phyloP scores from a whole-genome alignment of 1,140 invertebrate genomes.

The Chymomyza costata region DNA sequence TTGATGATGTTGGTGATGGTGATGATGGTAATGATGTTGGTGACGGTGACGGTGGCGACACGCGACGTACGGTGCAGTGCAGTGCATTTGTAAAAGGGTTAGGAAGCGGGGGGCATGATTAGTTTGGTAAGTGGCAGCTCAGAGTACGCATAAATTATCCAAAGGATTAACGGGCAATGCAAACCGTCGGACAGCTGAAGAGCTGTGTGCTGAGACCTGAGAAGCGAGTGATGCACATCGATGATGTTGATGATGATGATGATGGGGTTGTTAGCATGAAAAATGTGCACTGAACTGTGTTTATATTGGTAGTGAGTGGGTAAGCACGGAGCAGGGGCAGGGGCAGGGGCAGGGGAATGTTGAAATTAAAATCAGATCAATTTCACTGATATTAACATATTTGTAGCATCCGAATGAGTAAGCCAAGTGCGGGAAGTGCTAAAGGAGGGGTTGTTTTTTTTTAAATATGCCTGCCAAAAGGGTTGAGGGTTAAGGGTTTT shows the following conservation, averaged over 20 bases:
- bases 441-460: constrained; percentile 41
- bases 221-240: too few relatives aligned
- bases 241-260: constrained; percentile 30
- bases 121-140: constrained; percentile 67
- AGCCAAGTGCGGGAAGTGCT: constrained; percentile 42
- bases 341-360: constrained; percentile 27
- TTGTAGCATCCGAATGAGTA: too few relatives aligned
- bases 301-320: not conserved
- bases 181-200: constrained; percentile 37
- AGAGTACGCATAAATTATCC: constrained; percentile 62
- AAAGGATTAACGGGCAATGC: constrained; percentile 50
- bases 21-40: too few relatives aligned
- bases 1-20: constrained; percentile 36
- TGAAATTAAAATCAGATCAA: constrained; percentile 71
- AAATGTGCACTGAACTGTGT: constrained; percentile 53
- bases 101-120: constrained; percentile 43
- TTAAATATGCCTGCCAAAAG: too few relatives aligned
- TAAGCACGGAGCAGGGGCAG: constrained; percentile 7
- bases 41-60: constrained; percentile 48
- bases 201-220: constrained; percentile 14
- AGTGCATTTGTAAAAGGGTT: constrained; percentile 1
- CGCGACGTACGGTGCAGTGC: constrained; percentile 44
- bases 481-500: too few relatives aligned
- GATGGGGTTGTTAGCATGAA: constrained; percentile 15
- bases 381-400: constrained; percentile 68